Conservation (phyloP, 2,113 vertebrate genomes). For the Stegostoma tigrinum region DNA sequence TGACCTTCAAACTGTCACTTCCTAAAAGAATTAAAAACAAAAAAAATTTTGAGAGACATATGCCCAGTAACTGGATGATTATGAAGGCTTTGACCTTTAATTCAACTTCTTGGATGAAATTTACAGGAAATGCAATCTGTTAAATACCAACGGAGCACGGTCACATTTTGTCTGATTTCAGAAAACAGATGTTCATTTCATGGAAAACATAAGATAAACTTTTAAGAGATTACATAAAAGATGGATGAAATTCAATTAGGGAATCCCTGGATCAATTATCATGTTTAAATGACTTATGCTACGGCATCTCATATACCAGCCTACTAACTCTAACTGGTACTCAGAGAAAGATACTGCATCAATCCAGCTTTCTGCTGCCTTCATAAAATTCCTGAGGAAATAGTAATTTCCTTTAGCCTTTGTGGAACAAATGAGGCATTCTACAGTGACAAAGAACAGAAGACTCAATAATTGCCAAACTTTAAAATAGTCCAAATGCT, state of each 20-base stretch:
- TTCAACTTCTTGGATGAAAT: not conserved
- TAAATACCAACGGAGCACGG: not conserved
- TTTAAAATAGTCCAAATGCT: not conserved
- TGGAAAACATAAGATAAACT: not conserved
- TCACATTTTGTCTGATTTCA: not conserved
- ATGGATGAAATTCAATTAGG: not conserved
- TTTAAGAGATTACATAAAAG: not conserved
- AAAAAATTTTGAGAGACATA: not conserved
- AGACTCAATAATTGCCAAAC: not conserved
- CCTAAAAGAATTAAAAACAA: not conserved
- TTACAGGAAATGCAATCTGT: not conserved
- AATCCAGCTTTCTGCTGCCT: not conserved
- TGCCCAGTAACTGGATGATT: not conserved
- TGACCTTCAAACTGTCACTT: not conserved
- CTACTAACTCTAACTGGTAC: not conserved
- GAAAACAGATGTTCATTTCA: not conserved
- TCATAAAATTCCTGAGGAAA: not conserved
- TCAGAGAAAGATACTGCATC: not conserved
- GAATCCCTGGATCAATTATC: not conserved
- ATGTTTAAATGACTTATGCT: not conserved
- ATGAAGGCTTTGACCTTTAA: not conserved
- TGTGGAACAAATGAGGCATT: not conserved
- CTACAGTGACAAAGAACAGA: not conserved
- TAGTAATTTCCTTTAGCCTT: not conserved
- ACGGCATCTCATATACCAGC: not conserved